Conservation (phyloP, 2,113 vertebrate genomes). For the Eleginops maclovinus region DNA sequence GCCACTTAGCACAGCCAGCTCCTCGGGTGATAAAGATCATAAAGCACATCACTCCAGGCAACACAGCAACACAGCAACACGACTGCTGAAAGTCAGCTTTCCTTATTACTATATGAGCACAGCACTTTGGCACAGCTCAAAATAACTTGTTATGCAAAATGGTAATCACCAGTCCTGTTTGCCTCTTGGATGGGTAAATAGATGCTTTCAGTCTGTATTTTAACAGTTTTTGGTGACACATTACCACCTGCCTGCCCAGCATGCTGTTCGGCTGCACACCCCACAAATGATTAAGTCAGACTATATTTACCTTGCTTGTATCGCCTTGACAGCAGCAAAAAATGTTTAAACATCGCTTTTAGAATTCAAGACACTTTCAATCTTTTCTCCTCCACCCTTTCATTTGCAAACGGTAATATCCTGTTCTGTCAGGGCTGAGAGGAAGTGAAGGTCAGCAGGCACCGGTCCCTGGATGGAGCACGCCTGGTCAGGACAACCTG, state of each 20-base stretch:
- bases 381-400: not conserved
- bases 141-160: slow-evolving; percentile 18
- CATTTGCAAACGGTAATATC: slow-evolving; percentile 12
- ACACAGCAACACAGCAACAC: slow-evolving; percentile 20
- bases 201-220: slow-evolving; percentile 10
- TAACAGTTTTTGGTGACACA: slow-evolving; percentile 16
- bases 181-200: slow-evolving; percentile 6
- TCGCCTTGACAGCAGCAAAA: not conserved
- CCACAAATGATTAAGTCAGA: not conserved
- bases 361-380: slow-evolving; percentile 6
- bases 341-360: slow-evolving; percentile 2
- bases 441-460: slow-evolving; percentile 36
- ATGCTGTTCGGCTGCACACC: not conserved
- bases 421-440: slow-evolving; percentile 39
- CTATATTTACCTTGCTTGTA: slow-evolving; percentile 5
- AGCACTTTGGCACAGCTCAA: slow-evolving; percentile 10
- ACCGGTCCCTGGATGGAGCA: slow-evolving; percentile 14
- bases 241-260: slow-evolving; percentile 1
- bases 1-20: slow-evolving; percentile 25
- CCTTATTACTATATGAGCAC: slow-evolving; percentile 9
- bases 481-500: slow-evolving; percentile 28
- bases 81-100: not conserved
- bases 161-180: not conserved
- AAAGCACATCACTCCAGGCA: slow-evolving; percentile 17
- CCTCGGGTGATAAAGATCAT: slow-evolving; percentile 3